Percentiles rank a stretch among this genome's conserved stretches.
phyloP scores from a whole-genome alignment of 2,113 vertebrate species.

The Mola mola region DNA sequence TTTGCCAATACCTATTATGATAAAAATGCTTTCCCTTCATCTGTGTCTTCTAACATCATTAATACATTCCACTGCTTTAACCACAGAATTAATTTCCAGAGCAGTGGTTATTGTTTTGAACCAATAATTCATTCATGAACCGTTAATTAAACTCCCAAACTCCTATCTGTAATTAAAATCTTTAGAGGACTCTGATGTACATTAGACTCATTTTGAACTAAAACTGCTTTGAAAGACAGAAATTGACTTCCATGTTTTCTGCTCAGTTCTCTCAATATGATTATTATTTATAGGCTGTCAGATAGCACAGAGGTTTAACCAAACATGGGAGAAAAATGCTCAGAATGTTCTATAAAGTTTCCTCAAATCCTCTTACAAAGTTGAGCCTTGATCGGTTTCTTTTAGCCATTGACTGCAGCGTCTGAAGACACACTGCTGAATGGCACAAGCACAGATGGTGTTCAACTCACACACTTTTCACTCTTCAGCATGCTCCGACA shows the following conservation, averaged over 20 bases:
- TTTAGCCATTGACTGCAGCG: conserved; percentile 28
- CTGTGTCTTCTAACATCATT: not conserved
- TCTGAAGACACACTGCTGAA: conserved; percentile 7
- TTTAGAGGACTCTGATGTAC: not conserved
- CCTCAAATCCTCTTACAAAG: conserved; percentile 33
- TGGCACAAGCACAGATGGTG: conserved; percentile 3
- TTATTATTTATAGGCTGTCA: conserved; percentile 40
- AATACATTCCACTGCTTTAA: not conserved
- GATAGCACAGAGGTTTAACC: conserved; percentile 9
- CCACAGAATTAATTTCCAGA: conserved; percentile 18
- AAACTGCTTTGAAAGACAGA: conserved; percentile 16
- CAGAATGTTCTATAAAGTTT: conserved; percentile 23
- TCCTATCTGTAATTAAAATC: conserved; percentile 26
- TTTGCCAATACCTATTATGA: too few species aligned
- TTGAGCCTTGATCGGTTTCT: conserved; percentile 41
- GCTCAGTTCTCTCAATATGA: conserved; percentile 10
- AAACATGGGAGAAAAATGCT: conserved; percentile 20
- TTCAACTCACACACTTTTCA: too few species aligned
- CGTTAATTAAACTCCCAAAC: not conserved
- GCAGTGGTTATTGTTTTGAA: conserved; percentile 16
- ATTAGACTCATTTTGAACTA: conserved; percentile 18
- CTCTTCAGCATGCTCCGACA: too few species aligned
- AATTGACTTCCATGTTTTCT: conserved; percentile 19
- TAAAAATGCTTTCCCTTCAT: conserved; percentile 4
- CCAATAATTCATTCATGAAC: conserved; percentile 3